A percentile compares a stretch with the other conserved stretches of the same genome.
phyloP scores from a whole-genome alignment of 2,797 vertebrate species.

The Enteromius afrohamiltoni region DNA sequence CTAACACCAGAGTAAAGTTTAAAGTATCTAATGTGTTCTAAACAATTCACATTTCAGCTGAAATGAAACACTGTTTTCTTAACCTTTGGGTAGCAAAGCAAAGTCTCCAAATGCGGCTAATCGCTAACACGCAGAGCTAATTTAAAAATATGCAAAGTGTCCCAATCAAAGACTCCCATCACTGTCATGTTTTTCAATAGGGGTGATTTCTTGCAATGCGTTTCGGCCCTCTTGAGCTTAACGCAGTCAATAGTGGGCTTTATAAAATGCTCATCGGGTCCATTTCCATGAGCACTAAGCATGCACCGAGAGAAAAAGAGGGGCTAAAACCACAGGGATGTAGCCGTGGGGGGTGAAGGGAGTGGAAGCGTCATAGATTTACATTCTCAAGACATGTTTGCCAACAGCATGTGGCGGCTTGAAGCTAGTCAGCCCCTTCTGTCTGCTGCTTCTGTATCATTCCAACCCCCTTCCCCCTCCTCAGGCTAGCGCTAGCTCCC shows the following conservation, averaged over 20 bases:
- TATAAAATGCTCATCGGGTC: slow-evolving; percentile 17
- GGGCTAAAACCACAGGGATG: slow-evolving; percentile 36
- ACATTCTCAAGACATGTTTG: slow-evolving; percentile 55
- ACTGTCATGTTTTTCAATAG: slow-evolving; percentile 39
- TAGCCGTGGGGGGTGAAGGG: slow-evolving; percentile 23
- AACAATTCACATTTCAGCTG: neutral
- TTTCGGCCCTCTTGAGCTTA: slow-evolving; percentile 22
- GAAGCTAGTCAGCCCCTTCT: slow-evolving; percentile 46
- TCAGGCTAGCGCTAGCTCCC: slow-evolving; percentile 10
- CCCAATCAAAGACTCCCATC: slow-evolving; percentile 10
- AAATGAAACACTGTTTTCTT: neutral
- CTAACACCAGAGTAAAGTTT: neutral
- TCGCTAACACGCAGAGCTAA: neutral
- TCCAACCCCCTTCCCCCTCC: slow-evolving; percentile 6
- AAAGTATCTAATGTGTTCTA: neutral
- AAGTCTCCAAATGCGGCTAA: neutral
- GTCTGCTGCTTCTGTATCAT: slow-evolving; percentile 25
- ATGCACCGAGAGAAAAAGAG: slow-evolving; percentile 7
- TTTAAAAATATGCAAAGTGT: neutral
- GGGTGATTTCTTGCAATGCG: slow-evolving; percentile 14
- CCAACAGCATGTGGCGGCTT: slow-evolving; percentile 53
- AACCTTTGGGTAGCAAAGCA: neutral
- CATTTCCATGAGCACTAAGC: slow-evolving; percentile 32
- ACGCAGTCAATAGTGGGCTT: slow-evolving; percentile 33
- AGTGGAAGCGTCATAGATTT: slow-evolving; percentile 50